These are phyloP conservation scores for Hyles lineata DNA, from an alignment of 2,888 invertebrate genomes.

Conservation along the genomic window DNA sequence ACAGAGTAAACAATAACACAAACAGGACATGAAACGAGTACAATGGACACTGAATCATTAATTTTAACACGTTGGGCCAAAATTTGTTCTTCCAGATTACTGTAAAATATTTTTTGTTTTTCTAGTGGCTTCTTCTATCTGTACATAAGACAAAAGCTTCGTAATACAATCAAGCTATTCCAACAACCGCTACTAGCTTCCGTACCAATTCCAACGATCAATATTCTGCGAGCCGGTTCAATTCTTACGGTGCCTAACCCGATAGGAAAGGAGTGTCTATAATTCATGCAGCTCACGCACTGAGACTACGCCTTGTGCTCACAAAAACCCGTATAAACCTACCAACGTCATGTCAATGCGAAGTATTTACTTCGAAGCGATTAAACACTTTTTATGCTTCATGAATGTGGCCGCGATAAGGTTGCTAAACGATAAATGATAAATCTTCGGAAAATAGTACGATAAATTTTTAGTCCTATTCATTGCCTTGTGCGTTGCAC, in stretches of 20 bases:
- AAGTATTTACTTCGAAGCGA: conserved; percentile 25
- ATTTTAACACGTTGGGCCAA: no score
- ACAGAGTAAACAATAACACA: no score
- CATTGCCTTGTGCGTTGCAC: not conserved
- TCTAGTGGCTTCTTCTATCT: not conserved
- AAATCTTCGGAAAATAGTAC: conserved; percentile 3
- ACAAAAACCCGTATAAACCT: conserved; percentile 25
- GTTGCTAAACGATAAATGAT: conserved; percentile 5
- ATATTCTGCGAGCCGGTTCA: conserved; percentile 47
- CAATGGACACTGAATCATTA: not conserved
- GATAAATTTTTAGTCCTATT: not conserved
- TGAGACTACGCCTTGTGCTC: conserved; percentile 48
- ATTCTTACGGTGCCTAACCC: conserved; percentile 40
- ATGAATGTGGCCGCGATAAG: conserved; percentile 18
- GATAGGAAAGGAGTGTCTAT: conserved; percentile 35
- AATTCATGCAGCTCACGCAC: conserved; percentile 52
- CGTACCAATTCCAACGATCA: conserved; percentile 33
- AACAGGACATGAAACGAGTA: not conserved
- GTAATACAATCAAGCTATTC: not conserved
- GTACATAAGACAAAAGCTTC: not conserved
- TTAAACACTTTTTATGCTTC: conserved; percentile 21
- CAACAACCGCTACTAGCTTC: conserved; percentile 26
- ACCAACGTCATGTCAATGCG: conserved; percentile 1
- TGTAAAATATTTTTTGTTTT: not conserved
- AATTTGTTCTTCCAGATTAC: no score